Conservation (phyloP, 1,140 invertebrate species). For the Conopomorpha cramerella region DNA sequence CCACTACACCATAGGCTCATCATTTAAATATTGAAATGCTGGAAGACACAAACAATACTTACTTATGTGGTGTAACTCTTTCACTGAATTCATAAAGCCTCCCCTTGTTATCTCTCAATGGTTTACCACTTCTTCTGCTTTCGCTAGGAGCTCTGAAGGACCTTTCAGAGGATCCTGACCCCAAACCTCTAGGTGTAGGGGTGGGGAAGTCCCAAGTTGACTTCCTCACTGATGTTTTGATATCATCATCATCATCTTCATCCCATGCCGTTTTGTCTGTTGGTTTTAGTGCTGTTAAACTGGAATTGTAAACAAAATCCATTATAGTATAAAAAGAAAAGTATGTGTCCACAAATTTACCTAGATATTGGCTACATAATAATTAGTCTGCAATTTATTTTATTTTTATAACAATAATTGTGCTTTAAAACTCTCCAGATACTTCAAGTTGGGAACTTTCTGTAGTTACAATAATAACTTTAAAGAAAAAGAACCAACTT, state of each 20-base stretch:
- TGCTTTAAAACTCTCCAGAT: too few relatives aligned
- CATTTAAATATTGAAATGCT: too few relatives aligned
- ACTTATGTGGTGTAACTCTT: slow-evolving; percentile 83
- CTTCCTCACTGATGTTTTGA: slow-evolving; percentile 65
- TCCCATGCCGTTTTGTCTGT: slow-evolving; percentile 86
- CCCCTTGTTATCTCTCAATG: slow-evolving; percentile 52
- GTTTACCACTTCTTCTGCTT: slow-evolving; percentile 13
- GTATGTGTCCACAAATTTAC: too few relatives aligned
- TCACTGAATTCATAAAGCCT: slow-evolving; percentile 70
- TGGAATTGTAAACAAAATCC: too few relatives aligned
- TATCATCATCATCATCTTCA: slow-evolving; percentile 84
- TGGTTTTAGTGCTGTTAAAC: slow-evolving; percentile 70
- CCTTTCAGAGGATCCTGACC: slow-evolving; percentile 50
- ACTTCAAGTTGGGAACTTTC: too few relatives aligned
- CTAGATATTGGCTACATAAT: too few relatives aligned
- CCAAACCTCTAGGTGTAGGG: slow-evolving; percentile 64
- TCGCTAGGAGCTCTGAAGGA: slow-evolving; percentile 22
- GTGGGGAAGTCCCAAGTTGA: slow-evolving; percentile 95
- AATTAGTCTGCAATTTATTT: too few relatives aligned
- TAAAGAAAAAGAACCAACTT: too few relatives aligned
- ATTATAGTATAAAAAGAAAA: too few relatives aligned
- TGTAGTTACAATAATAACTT: too few relatives aligned
- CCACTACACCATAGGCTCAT: too few relatives aligned
- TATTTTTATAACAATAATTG: too few relatives aligned
- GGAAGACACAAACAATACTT: slow-evolving; percentile 18